A percentile compares a stretch with the other conserved stretches of the same genome.
These are phyloP conservation scores for Pseudopipra pipra DNA, from an alignment of 2,113 vertebrate genomes.

Conservation along the genomic window DNA sequence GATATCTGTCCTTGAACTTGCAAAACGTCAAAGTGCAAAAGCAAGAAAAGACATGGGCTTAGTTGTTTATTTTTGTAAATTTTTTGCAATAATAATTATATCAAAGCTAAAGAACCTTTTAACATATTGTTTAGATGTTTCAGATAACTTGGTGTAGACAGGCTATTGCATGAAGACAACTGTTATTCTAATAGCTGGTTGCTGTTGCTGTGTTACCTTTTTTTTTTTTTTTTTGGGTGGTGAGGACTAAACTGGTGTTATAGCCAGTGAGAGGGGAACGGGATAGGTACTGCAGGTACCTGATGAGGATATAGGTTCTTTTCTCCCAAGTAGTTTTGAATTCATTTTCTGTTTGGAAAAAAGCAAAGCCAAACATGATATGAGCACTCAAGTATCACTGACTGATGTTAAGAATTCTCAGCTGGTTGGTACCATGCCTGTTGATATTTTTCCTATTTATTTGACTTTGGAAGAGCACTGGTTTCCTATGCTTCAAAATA, in stretches of 20 bases:
- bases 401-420: neutral
- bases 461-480: neutral
- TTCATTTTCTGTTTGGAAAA: neutral
- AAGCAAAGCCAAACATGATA: neutral
- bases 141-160: neutral
- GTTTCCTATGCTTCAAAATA: neutral
- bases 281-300: neutral
- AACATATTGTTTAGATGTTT: neutral
- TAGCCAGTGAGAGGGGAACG: neutral
- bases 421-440: neutral
- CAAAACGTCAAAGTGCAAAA: neutral
- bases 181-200: neutral
- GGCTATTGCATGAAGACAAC: neutral
- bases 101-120: neutral
- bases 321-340: neutral
- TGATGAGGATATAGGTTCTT: neutral
- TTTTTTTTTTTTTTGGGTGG: neutral
- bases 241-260: neutral
- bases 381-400: neutral
- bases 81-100: neutral
- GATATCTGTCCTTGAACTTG: neutral
- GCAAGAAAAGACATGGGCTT: neutral
- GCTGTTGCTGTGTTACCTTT: neutral
- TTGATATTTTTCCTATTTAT: neutral
- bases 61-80: neutral